These are phyloP conservation scores for Petaurus breviceps DNA, from an alignment of 2,113 vertebrate genomes.

Conservation along the genomic window DNA sequence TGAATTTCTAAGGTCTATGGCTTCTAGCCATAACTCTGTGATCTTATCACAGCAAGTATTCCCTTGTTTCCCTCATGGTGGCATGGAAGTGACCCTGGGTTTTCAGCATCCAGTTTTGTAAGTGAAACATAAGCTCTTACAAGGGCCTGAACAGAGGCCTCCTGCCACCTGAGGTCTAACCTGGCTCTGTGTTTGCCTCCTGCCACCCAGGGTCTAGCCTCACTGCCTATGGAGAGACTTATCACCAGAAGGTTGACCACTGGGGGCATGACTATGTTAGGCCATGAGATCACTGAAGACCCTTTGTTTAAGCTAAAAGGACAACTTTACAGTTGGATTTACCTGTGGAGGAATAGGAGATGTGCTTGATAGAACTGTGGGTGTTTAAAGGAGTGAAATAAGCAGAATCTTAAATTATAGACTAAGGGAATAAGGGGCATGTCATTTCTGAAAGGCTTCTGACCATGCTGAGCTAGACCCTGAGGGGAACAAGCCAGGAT, in stretches of 20 bases:
- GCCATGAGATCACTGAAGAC: background rate
- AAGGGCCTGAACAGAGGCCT: background rate
- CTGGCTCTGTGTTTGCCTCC: too few species aligned
- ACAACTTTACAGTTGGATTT: background rate
- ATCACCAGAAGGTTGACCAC: background rate
- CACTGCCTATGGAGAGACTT: background rate
- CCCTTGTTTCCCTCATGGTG: background rate
- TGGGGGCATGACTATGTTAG: background rate
- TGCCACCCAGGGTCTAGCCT: background rate
- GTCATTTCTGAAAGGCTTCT: background rate
- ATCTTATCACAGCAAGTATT: background rate
- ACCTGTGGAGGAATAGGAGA: background rate
- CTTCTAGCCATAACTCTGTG: background rate
- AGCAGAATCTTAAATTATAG: background rate
- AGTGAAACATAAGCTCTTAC: background rate
- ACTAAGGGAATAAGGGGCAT: background rate
- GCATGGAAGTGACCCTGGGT: background rate
- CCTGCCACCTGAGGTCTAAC: too few species aligned
- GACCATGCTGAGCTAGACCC: too few species aligned
- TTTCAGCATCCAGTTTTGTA: background rate
- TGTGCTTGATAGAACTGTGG: background rate
- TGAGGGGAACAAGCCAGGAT: background rate
- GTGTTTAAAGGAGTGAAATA: background rate
- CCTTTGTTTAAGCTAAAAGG: background rate
- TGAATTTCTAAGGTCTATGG: background rate